phyloP scores from a whole-genome alignment of 2,888 invertebrate genomes.

The Ischnus inquisitorius region DNA sequence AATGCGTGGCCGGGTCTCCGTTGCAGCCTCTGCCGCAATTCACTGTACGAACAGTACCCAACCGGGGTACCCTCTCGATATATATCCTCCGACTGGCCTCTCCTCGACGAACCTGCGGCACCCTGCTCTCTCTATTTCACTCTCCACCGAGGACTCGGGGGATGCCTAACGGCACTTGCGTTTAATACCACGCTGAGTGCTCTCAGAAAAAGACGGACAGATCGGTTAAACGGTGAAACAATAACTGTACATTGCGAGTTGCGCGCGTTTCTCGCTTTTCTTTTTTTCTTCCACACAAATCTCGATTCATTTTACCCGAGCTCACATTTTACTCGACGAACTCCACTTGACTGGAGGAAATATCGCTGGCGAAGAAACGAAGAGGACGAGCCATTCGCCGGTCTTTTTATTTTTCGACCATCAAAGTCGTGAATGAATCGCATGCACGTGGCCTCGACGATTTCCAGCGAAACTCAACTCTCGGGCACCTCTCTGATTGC shows the following conservation, averaged over 20 bases:
- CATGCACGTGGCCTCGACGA: not conserved
- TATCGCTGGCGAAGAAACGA: slow-evolving; percentile 39
- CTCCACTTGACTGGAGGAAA: slow-evolving; percentile 55
- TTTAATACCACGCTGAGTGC: slow-evolving; percentile 47
- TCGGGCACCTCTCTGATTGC: not conserved
- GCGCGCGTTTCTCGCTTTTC: not conserved
- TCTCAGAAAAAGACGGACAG: slow-evolving; percentile 18
- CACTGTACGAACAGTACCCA: slow-evolving; percentile 24
- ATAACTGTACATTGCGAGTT: slow-evolving; percentile 12
- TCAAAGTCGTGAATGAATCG: not conserved
- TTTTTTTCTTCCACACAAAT: not conserved
- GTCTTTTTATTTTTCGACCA: not conserved
- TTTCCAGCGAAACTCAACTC: not conserved
- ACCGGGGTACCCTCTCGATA: slow-evolving; percentile 24
- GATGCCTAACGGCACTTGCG: slow-evolving; percentile 55
- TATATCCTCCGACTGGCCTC: not conserved
- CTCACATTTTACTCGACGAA: not conserved
- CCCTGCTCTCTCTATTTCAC: slow-evolving; percentile 31
- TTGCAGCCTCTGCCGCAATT: slow-evolving; percentile 72
- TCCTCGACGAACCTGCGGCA: slow-evolving; percentile 53
- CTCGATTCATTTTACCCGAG: slow-evolving; percentile 16
- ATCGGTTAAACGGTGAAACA: slow-evolving; percentile 41
- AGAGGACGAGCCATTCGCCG: not conserved
- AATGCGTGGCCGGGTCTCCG: slow-evolving; percentile 73
- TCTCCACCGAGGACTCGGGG: slow-evolving; percentile 9